Base-by-base conservation (phyloP, 2,888 invertebrate genomes). In the Meloe dianella region DNA sequence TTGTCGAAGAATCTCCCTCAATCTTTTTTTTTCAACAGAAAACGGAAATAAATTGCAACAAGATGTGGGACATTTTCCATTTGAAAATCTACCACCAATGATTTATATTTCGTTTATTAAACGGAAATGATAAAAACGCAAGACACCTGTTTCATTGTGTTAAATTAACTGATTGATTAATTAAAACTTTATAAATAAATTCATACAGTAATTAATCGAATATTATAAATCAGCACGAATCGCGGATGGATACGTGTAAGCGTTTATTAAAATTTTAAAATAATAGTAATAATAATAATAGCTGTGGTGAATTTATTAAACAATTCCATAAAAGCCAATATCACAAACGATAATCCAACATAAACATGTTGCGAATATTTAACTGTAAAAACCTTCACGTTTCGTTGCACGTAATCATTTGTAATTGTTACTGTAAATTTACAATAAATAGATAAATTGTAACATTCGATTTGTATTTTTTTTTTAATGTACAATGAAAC, bases 1-100 rank as follows among this genome's bases (percentile, higher is more conserved):
- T 65, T 65, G 65, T 56, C 4, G 2, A 27, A 60, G 60, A 65
- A 57, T 57, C 57, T 51, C 32, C 61, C 27, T 14, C 56, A 8
- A 27, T 27, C 56, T 20, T 56, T n/a, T n/a, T n/a, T n/a, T n/a
- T 56, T 14, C 32, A 32, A 7, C 27, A 27, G 4, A 27, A 27
- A 27, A 27, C 27, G 4, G 4, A 32, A 41, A 41, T 12, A 41
- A 41, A 41, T 41, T 41, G 17, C 6, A 41, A n/a, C 5, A 41
- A n/a, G 17, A 41, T 41, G 41, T 41, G 41, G 17, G 17, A n/a
- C 10, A n/a, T 41, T 17, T 41, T 41, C 41, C 35, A n/a, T n/a
- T 32, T 32, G 12, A 14, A 38, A 38, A 38, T 38, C 38, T 38
- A n/a, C n/a, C n/a, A n/a, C n/a, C 38, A n/a, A n/a, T n/a, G 38